phyloP scores from a whole-genome alignment of 2,797 vertebrate genomes.

The Tapirus indicus region DNA sequence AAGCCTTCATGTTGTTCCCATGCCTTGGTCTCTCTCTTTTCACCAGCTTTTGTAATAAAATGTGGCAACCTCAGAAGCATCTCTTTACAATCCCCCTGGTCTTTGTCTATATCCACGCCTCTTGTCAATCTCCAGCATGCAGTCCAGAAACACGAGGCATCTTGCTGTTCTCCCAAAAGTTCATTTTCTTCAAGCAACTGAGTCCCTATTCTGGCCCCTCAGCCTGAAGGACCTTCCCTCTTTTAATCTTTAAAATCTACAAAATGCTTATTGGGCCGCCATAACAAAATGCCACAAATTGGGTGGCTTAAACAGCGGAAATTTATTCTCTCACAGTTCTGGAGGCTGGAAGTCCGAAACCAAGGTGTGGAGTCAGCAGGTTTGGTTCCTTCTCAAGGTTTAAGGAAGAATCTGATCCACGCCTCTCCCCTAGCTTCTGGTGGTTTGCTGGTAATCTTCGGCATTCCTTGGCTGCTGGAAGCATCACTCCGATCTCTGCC shows the following conservation, averaged over 20 bases:
- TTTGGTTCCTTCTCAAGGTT: neutral
- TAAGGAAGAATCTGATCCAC: neutral
- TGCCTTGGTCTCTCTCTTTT: neutral
- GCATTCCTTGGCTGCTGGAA: neutral
- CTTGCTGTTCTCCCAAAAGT: neutral
- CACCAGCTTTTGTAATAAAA: neutral
- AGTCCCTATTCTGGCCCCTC: neutral
- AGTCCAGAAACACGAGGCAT: neutral
- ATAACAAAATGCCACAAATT: neutral
- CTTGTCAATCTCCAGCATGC: no score
- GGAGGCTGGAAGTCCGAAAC: neutral
- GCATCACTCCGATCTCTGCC: neutral
- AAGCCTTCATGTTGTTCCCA: neutral
- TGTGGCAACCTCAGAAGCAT: neutral
- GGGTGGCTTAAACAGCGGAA: neutral
- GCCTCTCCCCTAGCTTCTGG: neutral
- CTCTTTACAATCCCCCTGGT: neutral
- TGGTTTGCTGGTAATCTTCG: neutral
- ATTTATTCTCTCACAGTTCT: neutral
- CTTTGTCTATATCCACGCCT: neutral
- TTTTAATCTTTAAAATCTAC: neutral
- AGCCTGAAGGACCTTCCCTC: neutral
- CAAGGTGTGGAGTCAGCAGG: neutral
- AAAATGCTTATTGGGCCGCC: neutral
- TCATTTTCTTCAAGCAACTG: neutral